phyloP scores from a whole-genome alignment of 2,113 vertebrate species.

The Pandion haliaetus region DNA sequence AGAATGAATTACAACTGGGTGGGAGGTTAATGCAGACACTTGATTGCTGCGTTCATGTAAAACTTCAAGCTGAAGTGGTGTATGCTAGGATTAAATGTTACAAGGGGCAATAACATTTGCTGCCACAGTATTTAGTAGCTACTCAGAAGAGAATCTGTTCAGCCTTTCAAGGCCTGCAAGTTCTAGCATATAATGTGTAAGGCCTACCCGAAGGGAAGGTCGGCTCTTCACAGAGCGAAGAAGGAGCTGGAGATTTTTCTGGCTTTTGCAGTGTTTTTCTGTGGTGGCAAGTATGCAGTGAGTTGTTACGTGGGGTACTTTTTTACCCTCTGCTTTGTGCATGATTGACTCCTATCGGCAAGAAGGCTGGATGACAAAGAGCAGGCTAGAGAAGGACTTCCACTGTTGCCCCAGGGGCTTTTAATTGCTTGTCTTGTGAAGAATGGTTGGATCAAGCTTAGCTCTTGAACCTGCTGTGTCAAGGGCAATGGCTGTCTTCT shows the following conservation, averaged over 20 bases:
- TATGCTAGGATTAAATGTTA: background rate
- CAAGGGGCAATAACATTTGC: background rate
- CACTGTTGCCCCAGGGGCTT: background rate
- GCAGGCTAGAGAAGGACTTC: background rate
- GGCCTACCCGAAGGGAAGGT: background rate
- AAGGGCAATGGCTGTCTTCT: background rate
- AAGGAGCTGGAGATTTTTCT: background rate
- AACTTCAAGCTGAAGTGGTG: background rate
- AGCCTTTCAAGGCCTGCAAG: background rate
- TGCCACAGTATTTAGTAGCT: background rate
- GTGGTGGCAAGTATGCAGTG: rapidly evolving
- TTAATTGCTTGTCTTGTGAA: background rate
- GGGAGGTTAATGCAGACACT: background rate
- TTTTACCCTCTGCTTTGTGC: background rate
- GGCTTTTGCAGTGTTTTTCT: background rate
- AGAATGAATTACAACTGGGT: background rate
- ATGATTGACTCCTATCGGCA: rapidly evolving
- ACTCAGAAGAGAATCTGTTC: background rate
- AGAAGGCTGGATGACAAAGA: background rate
- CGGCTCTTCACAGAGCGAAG: rapidly evolving
- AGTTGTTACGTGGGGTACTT: rapidly evolving
- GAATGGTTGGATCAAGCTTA: background rate
- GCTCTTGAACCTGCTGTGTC: background rate
- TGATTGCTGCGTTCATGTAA: rapidly evolving
- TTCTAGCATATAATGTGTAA: background rate